Conservation (phyloP, 2,888 invertebrate species). For the Athetis lepigone region DNA sequence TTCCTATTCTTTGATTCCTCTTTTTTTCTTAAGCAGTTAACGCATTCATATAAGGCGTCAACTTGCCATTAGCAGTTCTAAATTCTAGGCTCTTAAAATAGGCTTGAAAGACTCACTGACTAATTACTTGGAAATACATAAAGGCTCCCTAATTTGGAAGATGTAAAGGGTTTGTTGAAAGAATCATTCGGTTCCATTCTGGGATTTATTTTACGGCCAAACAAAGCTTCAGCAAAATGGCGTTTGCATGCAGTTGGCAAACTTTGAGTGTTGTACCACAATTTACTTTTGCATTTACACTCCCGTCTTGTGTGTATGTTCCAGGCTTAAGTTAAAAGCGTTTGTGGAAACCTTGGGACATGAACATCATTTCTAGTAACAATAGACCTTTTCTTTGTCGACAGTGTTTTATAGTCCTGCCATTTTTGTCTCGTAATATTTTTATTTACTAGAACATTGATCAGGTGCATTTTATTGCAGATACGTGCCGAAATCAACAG, state of each 20-base stretch:
- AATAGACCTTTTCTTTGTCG: neutral
- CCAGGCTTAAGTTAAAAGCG: conserved; percentile 44
- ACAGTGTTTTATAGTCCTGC: no score
- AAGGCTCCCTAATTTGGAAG: conserved; percentile 59
- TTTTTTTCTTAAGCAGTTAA: neutral
- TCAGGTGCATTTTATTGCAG: neutral
- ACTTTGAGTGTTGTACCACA: conserved; percentile 50
- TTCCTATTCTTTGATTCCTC: neutral
- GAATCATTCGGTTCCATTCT: conserved; percentile 27
- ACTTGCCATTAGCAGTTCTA: conserved; percentile 18
- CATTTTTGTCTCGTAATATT: neutral
- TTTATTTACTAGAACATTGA: no score
- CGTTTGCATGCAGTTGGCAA: conserved; percentile 53
- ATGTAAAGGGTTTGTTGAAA: conserved; percentile 46
- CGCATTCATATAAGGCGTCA: conserved; percentile 4
- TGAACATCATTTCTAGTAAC: no score
- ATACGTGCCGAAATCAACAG: neutral
- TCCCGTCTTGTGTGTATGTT: conserved; percentile 66
- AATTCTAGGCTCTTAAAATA: conserved; percentile 20
- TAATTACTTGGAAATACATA: conserved; percentile 50
- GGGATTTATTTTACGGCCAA: conserved; percentile 55
- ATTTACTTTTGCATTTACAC: conserved; percentile 69
- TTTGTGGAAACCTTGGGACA: conserved; percentile 6
- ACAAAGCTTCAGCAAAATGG: conserved; percentile 46
- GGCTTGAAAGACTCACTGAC: conserved; percentile 41